Percentiles rank a stretch among this genome's conserved stretches.
Conservation (phyloP, 2,113 vertebrate genomes). For the Gymnorhina tibicen region DNA sequence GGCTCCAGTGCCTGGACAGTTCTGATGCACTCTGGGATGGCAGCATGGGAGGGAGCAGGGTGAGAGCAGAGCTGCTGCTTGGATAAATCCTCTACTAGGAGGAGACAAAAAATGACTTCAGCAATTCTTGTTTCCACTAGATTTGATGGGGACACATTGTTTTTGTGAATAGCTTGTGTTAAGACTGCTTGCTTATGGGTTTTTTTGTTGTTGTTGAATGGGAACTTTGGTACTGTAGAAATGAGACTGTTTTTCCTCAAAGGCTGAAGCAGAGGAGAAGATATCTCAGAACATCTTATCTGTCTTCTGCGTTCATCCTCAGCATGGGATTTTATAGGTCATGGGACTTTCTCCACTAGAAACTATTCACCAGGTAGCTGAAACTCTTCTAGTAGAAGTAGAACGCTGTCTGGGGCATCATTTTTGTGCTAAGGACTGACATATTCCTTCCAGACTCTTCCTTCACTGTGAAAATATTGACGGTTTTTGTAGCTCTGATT, state of each 20-base stretch:
- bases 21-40: neutral
- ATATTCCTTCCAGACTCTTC: neutral
- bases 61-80: neutral
- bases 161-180: neutral
- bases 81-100: rapidly evolving
- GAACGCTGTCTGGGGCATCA: neutral
- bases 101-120: neutral
- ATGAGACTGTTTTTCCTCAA: neutral
- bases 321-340: neutral
- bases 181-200: neutral
- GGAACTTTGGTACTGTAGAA: neutral
- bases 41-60: neutral
- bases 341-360: neutral
- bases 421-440: neutral
- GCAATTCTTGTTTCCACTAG: neutral
- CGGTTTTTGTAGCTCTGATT: neutral
- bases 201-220: neutral
- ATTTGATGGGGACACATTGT: neutral
- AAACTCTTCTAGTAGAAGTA: neutral
- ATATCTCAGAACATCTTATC: neutral
- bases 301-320: neutral
- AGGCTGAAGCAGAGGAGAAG: neutral
- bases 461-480: neutral
- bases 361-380: neutral
- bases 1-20: neutral